Evolutionary conservation across 2,888 invertebrate genomes (phyloP).

Genomic region (Acronicta alni): DNA sequence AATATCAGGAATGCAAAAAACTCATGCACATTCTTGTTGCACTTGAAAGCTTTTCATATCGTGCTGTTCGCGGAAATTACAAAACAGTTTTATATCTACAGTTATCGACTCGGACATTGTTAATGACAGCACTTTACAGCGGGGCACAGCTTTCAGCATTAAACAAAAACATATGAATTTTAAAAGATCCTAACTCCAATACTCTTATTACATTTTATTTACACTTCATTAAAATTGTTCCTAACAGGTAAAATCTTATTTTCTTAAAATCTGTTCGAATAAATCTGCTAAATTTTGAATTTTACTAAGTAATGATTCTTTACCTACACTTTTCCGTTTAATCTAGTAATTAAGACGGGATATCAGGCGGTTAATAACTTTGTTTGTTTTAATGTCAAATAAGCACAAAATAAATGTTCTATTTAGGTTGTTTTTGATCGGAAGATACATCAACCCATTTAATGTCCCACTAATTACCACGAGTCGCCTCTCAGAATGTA

Average conservation of each 20-base stretch:
- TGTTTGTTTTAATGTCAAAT: too few relatives aligned
- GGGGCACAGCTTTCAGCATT: neutral
- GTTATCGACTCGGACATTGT: conserved; percentile 2
- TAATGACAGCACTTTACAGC: conserved; percentile 5
- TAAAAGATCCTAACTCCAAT: neutral
- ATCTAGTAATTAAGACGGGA: too few relatives aligned
- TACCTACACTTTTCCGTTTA: too few relatives aligned
- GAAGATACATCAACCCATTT: too few relatives aligned
- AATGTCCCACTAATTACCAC: too few relatives aligned
- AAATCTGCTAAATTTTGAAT: too few relatives aligned
- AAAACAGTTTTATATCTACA: conserved; percentile 3
- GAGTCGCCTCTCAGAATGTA: too few relatives aligned
- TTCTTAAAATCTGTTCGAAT: too few relatives aligned
- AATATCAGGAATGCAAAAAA: neutral
- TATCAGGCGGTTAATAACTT: too few relatives aligned
- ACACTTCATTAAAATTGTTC: neutral
- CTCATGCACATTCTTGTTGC: neutral
- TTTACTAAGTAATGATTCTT: too few relatives aligned
- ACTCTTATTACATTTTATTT: neutral
- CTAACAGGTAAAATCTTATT: neutral
- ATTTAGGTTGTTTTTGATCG: too few relatives aligned
- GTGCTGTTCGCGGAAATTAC: conserved; percentile 1
- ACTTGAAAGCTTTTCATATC: neutral
- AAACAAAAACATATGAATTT: neutral
- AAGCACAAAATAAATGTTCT: too few relatives aligned